Conservation (phyloP, 1,140 invertebrate genomes). For the Harlomillsia oculata region DNA sequence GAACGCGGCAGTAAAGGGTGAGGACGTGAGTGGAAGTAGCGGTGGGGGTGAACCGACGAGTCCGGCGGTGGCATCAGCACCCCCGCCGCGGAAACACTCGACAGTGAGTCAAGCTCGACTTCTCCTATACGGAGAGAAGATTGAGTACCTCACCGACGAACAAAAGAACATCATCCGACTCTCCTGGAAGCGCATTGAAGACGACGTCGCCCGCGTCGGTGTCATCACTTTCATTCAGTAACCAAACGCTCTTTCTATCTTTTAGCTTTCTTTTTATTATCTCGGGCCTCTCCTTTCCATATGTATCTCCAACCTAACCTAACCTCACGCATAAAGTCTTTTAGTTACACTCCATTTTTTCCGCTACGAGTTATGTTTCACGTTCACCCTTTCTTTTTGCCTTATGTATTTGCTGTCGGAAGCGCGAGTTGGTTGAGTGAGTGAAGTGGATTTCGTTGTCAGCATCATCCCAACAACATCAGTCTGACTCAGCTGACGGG, state of each 20-base stretch:
- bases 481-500: too few relatives aligned
- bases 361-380: too few relatives aligned
- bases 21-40: conserved; percentile 3
- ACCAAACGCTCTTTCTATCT: not conserved
- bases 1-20: conserved; percentile 21
- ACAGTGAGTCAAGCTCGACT: conserved; percentile 32
- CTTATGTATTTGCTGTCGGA: too few relatives aligned
- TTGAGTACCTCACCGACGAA: conserved; percentile 36
- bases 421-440: too few relatives aligned
- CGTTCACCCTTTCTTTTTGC: too few relatives aligned
- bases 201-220: conserved; percentile 47
- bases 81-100: conserved; percentile 32
- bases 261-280: not conserved
- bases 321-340: too few relatives aligned
- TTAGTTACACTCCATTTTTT: too few relatives aligned
- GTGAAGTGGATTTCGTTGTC: too few relatives aligned
- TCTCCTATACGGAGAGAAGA: conserved; percentile 23
- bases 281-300: not conserved
- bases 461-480: too few relatives aligned
- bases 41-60: not conserved
- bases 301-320: too few relatives aligned
- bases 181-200: conserved; percentile 46
- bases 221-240: conserved; percentile 48
- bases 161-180: conserved; percentile 43
- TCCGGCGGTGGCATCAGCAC: conserved; percentile 13